phyloP scores from a whole-genome alignment of 2,113 vertebrate species.

The Sterrhoptilus dennistouni region DNA sequence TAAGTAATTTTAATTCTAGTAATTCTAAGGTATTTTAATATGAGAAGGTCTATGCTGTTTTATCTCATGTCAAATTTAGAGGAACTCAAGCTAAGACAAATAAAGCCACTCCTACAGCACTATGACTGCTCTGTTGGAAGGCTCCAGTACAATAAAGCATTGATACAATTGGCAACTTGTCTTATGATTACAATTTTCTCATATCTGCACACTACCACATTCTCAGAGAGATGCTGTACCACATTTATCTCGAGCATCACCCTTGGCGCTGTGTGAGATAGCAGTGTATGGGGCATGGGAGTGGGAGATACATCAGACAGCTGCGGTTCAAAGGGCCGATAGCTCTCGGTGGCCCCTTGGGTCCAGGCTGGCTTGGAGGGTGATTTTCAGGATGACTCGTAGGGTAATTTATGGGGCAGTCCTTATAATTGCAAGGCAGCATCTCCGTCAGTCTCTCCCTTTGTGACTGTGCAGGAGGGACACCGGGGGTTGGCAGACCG shows the following conservation, averaged over 20 bases:
- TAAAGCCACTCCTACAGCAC: background rate
- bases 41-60: background rate
- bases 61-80: background rate
- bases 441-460: fast-evolving
- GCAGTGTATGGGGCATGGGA: fast-evolving
- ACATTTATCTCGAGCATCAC: background rate
- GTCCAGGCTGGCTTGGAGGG: background rate
- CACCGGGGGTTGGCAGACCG: background rate
- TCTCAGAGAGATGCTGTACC: background rate
- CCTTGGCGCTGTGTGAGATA: background rate
- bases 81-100: background rate
- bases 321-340: fast-evolving
- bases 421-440: background rate
- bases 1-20: background rate
- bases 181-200: background rate
- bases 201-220: background rate
- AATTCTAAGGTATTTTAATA: background rate
- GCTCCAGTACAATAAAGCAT: background rate
- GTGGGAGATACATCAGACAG: background rate
- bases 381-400: background rate
- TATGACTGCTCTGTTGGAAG: fast-evolving
- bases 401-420: background rate
- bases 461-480: fast-evolving
- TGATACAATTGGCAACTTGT: background rate
- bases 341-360: background rate